Evolutionary conservation across 2,797 vertebrate species (phyloP).

Genomic region (Picus viridis): DNA sequence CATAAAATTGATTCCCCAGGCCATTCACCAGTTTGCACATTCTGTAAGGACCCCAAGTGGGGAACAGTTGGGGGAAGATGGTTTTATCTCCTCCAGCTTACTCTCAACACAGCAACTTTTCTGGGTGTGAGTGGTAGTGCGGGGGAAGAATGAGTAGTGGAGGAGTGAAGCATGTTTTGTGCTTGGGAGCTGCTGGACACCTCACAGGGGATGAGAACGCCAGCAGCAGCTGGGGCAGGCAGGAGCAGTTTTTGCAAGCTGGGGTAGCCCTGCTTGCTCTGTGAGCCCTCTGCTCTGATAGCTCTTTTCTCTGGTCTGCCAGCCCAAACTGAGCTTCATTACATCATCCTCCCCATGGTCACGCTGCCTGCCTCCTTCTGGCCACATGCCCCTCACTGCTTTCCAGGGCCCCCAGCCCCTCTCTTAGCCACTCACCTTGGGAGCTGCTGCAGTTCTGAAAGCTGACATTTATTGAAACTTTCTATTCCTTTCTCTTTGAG

Average conservation of each 20-base stretch:
- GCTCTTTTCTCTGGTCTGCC: background rate
- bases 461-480: slow-evolving; percentile 1
- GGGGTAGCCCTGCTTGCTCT: background rate
- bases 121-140: background rate
- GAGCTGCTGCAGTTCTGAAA: background rate
- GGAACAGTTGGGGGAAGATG: too few species aligned
- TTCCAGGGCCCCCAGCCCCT: background rate
- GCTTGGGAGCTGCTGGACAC: background rate
- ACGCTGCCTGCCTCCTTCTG: background rate
- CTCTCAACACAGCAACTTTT: background rate
- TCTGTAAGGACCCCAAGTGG: too few species aligned
- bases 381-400: background rate
- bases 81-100: background rate
- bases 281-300: background rate
- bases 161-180: background rate
- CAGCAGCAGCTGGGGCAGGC: background rate
- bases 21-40: too few species aligned
- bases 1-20: too few species aligned
- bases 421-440: background rate
- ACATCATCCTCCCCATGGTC: background rate
- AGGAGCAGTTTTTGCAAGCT: background rate
- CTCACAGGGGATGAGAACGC: background rate
- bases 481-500: background rate
- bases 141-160: background rate
- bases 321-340: background rate